phyloP scores from a whole-genome alignment of 2,113 vertebrate species.

The Damaliscus lunatus region DNA sequence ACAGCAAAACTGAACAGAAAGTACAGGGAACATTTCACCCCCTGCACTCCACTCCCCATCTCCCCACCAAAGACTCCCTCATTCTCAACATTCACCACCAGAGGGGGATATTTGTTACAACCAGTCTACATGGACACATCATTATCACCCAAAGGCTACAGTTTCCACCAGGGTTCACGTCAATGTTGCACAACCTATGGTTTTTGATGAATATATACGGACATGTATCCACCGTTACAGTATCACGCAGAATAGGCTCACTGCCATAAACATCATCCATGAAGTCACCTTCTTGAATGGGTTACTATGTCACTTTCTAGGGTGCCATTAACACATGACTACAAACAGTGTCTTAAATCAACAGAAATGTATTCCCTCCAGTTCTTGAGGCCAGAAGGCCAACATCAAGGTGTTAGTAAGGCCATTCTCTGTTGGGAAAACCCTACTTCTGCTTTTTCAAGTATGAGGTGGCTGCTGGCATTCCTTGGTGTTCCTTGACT shows the following conservation, averaged over 20 bases:
- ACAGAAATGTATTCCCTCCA: background rate
- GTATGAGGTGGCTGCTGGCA: background rate
- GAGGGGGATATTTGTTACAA: background rate
- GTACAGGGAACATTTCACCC: background rate
- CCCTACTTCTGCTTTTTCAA: background rate
- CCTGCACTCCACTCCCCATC: background rate
- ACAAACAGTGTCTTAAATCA: background rate
- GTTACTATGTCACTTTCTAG: background rate
- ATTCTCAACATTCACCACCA: background rate
- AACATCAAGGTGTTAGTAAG: background rate
- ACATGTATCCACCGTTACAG: background rate
- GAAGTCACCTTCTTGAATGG: background rate
- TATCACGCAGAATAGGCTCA: background rate
- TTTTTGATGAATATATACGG: no score
- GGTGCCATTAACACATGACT: background rate
- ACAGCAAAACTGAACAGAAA: background rate
- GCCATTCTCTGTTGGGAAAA: background rate
- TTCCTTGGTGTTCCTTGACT: background rate
- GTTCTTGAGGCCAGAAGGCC: background rate
- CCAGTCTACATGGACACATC: background rate
- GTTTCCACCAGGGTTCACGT: no score
- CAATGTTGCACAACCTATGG: background rate
- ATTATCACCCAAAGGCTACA: background rate
- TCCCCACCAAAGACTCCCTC: background rate
- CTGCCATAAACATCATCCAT: background rate